phyloP scores from a whole-genome alignment of 2,113 vertebrate species.

The Oreochromis niloticus region DNA sequence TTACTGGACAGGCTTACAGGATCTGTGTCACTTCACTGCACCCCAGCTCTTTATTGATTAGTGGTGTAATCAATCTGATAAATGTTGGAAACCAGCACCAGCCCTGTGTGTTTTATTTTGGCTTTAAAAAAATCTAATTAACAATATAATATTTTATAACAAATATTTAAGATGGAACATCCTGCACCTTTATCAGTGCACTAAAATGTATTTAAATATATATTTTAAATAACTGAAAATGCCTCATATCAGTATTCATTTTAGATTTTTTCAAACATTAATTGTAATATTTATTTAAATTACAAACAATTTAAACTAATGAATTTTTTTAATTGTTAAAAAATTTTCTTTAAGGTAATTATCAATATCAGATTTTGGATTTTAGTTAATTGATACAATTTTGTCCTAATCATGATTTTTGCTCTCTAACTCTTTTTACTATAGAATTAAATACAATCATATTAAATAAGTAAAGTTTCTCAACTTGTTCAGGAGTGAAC shows the following conservation, averaged over 20 bases:
- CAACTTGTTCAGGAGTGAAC: neutral
- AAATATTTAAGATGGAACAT: neutral
- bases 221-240: neutral
- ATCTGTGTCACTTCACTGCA: neutral
- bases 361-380: neutral
- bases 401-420: neutral
- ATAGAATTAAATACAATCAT: neutral
- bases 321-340: neutral
- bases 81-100: neutral
- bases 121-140: neutral
- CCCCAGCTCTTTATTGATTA: neutral
- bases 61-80: neutral
- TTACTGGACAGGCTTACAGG: slow-evolving; percentile 18
- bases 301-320: neutral
- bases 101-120: neutral
- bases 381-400: neutral
- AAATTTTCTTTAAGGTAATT: neutral
- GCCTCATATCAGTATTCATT: neutral
- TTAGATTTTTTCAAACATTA: neutral
- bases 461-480: neutral
- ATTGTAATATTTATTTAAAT: neutral
- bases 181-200: neutral
- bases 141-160: neutral
- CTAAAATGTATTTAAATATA: neutral
- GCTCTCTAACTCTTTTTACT: neutral